phyloP scores from a whole-genome alignment of 2,113 vertebrate genomes.

The Chlorocebus sabaeus region DNA sequence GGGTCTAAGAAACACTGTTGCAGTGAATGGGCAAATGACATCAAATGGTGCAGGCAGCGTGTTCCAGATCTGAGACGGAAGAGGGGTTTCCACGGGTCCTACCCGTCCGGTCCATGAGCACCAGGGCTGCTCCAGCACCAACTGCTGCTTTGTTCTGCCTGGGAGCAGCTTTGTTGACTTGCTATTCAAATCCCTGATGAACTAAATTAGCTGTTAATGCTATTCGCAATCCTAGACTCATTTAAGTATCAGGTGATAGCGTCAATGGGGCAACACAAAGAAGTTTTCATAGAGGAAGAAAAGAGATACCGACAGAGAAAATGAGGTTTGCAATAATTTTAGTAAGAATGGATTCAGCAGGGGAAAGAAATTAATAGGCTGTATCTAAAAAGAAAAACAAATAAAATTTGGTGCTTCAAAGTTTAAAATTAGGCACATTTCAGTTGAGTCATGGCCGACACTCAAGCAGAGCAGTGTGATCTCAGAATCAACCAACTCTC shows the following conservation, averaged over 20 bases:
- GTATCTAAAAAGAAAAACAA: not conserved
- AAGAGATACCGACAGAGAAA: not conserved
- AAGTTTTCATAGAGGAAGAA: not conserved
- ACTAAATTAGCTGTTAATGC: not conserved
- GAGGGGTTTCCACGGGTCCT: not conserved
- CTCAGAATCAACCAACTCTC: not conserved
- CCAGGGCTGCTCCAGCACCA: not conserved
- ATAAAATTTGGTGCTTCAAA: not conserved
- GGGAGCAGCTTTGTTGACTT: not conserved
- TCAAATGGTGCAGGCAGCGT: not conserved
- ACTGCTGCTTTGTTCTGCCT: not conserved
- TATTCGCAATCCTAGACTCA: conserved; percentile 8
- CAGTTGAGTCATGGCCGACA: not conserved
- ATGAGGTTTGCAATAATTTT: not conserved
- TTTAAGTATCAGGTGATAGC: conserved; percentile 52
- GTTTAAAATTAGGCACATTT: not conserved
- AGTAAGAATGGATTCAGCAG: not conserved
- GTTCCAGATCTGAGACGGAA: not conserved
- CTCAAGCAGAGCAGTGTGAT: not conserved
- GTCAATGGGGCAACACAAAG: not conserved
- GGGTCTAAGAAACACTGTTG: not conserved
- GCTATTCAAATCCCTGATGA: not conserved
- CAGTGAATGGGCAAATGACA: not conserved
- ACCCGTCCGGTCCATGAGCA: rapidly evolving
- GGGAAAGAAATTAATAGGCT: not conserved